Percentiles rank a stretch among this genome's conserved stretches.
phyloP scores from a whole-genome alignment of 2,888 invertebrate species.

The Morpho helenor region DNA sequence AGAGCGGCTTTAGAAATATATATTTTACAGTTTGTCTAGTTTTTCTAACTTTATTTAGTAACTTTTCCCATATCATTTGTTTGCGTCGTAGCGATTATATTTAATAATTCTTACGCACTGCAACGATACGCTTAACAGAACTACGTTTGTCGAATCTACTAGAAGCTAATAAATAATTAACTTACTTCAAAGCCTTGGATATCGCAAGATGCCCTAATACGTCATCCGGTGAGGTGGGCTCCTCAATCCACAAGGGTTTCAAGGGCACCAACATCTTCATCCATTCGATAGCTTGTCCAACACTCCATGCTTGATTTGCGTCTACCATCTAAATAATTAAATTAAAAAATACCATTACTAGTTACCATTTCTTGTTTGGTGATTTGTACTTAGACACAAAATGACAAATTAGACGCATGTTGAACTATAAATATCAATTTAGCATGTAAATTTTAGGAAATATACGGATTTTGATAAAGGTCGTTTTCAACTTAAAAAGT shows the following conservation, averaged over 20 bases:
- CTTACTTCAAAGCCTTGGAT: constrained; percentile 81
- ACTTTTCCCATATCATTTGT: not conserved
- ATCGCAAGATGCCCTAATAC: constrained; percentile 91
- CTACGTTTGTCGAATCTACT: not conserved
- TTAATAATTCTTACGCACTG: not conserved
- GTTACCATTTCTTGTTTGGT: not conserved
- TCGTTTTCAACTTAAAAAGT: too few relatives aligned
- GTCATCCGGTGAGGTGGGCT: constrained; percentile 96
- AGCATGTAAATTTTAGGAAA: too few relatives aligned
- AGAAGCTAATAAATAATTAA: not conserved
- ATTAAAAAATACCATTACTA: not conserved
- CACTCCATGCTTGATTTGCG: constrained; percentile 94
- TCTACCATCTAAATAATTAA: constrained; percentile 85
- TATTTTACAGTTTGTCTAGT: too few relatives aligned
- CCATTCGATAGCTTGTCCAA: constrained; percentile 91
- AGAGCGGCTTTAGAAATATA: too few relatives aligned
- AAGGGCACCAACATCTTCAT: constrained; percentile 87
- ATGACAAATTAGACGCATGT: too few relatives aligned
- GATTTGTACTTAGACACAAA: too few relatives aligned
- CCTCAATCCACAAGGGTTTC: constrained; percentile 93
- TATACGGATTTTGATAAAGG: too few relatives aligned
- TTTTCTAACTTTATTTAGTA: too few relatives aligned
- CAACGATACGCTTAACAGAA: not conserved
- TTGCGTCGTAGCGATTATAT: not conserved
- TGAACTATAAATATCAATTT: too few relatives aligned